Evolutionary conservation across 1,140 invertebrate genomes (phyloP), one percentile per base, ranked within the genome.

Genomic region (Zaprionus capensis): DNA sequence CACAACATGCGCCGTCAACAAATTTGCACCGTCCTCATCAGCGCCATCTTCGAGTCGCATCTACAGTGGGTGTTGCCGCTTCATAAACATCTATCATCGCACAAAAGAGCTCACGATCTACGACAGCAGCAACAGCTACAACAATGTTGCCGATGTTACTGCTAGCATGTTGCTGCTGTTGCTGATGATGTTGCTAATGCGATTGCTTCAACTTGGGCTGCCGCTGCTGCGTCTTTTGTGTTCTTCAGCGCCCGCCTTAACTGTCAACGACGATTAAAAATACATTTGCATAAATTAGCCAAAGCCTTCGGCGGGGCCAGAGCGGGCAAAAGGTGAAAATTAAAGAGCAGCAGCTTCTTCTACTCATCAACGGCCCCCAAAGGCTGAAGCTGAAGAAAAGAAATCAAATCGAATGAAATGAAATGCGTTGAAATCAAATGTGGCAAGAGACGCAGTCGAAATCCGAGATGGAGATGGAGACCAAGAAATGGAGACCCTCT

Each of bases 241-340:
- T 56, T 72, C 67, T 72, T 58, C 61, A 76, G 66, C 71, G 66
- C 53, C 84, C 79, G 85, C 81, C 80, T 90, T 91, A 91, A 91
- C 90, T 91, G 90, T 91, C 90, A 91, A 82, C 90, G 85, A 71
- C 75, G 84, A 91, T 91, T 91, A 91, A 91, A 91, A 86, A 90
- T 80, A 81, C 90, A 91, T 91, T 91, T 91, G 90, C 90, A 91
- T 91, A 82, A 90, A 91, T 91, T 91, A 86, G 80, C 70, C 71
- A 82, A 85, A 75, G 62, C 70, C 62, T 73, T 70, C 46, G 58
- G 41, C 55, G 56, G 59, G 38, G 14, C 38, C 44, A 62, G 24
- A n/a, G 65, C 70, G 69, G 57, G 55, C 63, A 46, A 82, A 71
- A 88, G 84, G 81, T 87, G 78, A 87, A 87, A 87, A 88, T 84